Evolutionary conservation across 2,797 vertebrate species (phyloP).

Genomic region (Coilia nasus): DNA sequence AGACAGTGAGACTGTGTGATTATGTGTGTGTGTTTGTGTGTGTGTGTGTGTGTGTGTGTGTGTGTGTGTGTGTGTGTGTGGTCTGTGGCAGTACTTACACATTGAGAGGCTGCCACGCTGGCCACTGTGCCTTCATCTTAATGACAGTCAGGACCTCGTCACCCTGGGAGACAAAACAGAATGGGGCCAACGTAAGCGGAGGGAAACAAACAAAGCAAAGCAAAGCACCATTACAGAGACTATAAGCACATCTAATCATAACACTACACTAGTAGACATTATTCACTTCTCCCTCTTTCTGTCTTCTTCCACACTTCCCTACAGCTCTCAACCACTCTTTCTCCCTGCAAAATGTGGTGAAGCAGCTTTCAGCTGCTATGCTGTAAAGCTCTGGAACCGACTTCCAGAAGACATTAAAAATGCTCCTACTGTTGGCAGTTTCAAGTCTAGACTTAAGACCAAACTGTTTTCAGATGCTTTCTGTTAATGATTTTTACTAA

Average conservation of each 20-base stretch:
- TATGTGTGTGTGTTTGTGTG: background rate
- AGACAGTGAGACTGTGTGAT: background rate
- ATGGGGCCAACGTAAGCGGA: constrained; percentile 18
- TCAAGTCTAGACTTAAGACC: no score
- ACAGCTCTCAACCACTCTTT: background rate
- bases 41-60: no score
- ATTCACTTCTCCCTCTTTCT: background rate
- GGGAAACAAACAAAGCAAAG: constrained; percentile 32
- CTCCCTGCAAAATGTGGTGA: no score
- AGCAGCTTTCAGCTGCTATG: no score
- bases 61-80: no score
- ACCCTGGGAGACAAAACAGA: constrained; percentile 76
- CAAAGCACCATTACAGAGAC: background rate
- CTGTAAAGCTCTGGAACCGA: no score
- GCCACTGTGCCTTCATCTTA: constrained; percentile 99
- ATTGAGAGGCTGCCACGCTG: constrained; percentile 95
- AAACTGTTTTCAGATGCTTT: no score
- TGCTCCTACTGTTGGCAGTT: background rate
- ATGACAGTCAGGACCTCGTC: constrained; percentile 97
- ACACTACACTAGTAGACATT: background rate
- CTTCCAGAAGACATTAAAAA: background rate
- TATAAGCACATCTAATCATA: constrained; percentile 15
- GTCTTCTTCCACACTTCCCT: no score
- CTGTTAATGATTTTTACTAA: no score
- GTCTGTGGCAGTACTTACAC: constrained; percentile 83